phyloP scores from a whole-genome alignment of 2,797 vertebrate genomes.

The Acanthiza pusilla region DNA sequence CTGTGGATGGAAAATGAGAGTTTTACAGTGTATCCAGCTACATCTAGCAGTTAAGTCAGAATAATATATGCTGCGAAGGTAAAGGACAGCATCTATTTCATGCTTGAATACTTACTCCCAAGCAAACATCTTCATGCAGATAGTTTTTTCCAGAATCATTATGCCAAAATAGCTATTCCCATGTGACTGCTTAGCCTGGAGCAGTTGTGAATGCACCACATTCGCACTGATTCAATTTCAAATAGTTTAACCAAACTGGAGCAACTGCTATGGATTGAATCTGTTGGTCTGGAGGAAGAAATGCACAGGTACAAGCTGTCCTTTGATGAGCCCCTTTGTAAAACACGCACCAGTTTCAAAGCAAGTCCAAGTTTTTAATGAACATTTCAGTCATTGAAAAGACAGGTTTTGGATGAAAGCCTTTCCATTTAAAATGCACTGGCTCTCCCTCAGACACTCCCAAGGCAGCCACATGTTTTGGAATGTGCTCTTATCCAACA shows the following conservation, averaged over 20 bases:
- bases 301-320: background rate
- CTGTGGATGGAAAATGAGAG: background rate
- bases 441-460: background rate
- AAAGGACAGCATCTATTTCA: background rate
- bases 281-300: background rate
- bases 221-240: background rate
- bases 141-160: background rate
- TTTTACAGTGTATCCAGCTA: background rate
- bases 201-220: background rate
- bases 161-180: background rate
- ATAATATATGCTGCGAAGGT: background rate
- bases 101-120: background rate
- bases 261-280: background rate
- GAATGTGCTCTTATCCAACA: background rate
- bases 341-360: background rate
- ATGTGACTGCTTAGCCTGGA: background rate
- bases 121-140: background rate
- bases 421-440: background rate
- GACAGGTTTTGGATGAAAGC: background rate
- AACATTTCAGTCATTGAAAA: background rate
- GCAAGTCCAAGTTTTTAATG: background rate
- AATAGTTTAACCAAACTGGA: background rate
- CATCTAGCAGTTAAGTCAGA: background rate
- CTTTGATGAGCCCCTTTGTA: background rate
- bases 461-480: background rate